Base-by-base conservation (phyloP, 2,113 vertebrate species). In the Tupaia tana region DNA sequence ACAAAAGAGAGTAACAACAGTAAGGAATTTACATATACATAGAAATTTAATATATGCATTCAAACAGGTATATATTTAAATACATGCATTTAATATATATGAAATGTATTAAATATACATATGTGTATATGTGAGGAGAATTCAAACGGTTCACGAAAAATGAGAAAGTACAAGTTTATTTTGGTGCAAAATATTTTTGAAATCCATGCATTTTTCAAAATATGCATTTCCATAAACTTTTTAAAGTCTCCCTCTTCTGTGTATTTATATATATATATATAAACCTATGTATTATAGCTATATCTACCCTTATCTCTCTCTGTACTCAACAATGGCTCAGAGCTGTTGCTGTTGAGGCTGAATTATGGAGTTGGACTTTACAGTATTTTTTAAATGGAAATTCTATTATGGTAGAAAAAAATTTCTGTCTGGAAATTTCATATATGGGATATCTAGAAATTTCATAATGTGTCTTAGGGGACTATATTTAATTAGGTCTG, bases 291-390 rank as follows among this genome's bases (percentile, higher is more conserved):
- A 18, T 56, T 7, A 27, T 29, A 14, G 4, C 10, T 34, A 7
- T 19, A 4, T 71, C 70, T 19, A 4, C 19, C 67, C 0, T 15
- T 4, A 0, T 7, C n/a, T 22, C 3, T 59, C 9, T 18, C 7
- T 80, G 11, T 34, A 59, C 11, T 34, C 54, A 83, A 54, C 29
- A 34, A 22, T 64, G 15, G 52, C 18, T 15, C 13, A 25, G 74
- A 69, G 6, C 6, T 73, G 19, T 8, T 20, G 6, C 6, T 73
- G 19, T 8, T 20, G 43, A 67, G 27, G 70, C n/a, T 85, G 52
- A 67, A n/a, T 59, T 84, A 56, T 34, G 64, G 11, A 54, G 43
- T 75, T 77, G n/a, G 4, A 81, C 18, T 66, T 3, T 34, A 90
- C 9, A 88, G 71, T 31, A 70, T 70, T 83, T 85, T 81, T 14